phyloP scores from a whole-genome alignment of 2,113 vertebrate species.

The Vulpes vulpes region DNA sequence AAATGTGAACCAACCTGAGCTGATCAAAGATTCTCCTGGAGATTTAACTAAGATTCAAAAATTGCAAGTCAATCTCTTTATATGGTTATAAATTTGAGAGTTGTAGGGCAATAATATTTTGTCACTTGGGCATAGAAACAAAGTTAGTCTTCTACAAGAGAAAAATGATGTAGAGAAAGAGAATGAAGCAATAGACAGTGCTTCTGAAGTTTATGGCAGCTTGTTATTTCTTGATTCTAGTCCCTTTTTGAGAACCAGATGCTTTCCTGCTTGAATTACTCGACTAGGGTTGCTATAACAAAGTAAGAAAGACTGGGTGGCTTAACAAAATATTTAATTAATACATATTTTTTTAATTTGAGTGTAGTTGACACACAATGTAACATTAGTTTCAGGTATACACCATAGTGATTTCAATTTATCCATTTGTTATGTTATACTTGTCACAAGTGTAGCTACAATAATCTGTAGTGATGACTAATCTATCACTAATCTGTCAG shows the following conservation, averaged over 20 bases:
- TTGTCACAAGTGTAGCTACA: not conserved
- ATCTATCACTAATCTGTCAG: not conserved
- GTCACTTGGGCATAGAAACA: not conserved
- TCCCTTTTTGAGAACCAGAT: not conserved
- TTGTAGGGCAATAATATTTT: slow-evolving; percentile 44
- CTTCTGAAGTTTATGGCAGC: not conserved
- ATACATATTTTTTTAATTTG: not conserved
- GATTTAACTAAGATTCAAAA: slow-evolving; percentile 37
- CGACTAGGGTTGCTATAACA: not conserved
- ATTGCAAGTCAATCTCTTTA: slow-evolving; percentile 15
- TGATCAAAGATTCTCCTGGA: not conserved
- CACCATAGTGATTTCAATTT: not conserved
- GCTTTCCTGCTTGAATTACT: not conserved
- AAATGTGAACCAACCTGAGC: not conserved
- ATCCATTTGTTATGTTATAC: not conserved
- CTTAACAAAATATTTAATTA: not conserved
- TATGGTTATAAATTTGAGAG: slow-evolving; percentile 30
- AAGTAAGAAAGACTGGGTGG: not conserved
- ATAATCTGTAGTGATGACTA: too few species aligned
- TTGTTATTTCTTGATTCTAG: slow-evolving; percentile 39
- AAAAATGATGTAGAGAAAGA: slow-evolving; percentile 22
- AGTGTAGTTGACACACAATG: not conserved
- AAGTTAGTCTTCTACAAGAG: slow-evolving; percentile 18
- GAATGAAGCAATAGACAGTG: not conserved
- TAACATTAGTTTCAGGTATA: not conserved